Percentiles rank a stretch among this genome's conserved stretches.
Conservation (phyloP, 2,113 vertebrate species). For the Ochotona curzoniae region DNA sequence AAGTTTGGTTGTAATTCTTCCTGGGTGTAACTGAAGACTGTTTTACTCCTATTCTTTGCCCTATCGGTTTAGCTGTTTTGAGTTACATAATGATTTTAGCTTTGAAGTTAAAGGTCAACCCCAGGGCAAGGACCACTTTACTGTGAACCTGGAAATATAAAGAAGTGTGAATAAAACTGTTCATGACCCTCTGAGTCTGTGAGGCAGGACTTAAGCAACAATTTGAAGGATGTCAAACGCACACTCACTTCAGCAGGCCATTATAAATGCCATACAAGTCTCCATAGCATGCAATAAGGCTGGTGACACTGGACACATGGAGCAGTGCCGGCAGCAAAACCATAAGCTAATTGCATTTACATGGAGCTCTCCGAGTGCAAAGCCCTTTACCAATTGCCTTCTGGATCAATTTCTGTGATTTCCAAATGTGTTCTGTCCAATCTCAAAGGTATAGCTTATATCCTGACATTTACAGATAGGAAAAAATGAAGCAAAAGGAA, state of each 20-base stretch:
- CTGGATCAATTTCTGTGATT: neutral
- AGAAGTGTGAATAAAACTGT: conserved; percentile 67
- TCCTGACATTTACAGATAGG: conserved; percentile 1
- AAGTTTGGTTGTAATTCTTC: conserved; percentile 52
- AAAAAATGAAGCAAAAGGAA: neutral
- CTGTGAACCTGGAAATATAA: conserved; percentile 71
- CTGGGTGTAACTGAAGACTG: conserved; percentile 3
- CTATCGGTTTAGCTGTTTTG: conserved; percentile 72
- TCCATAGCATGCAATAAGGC: conserved; percentile 35
- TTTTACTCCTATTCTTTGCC: conserved; percentile 4
- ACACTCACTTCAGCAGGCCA: conserved; percentile 44
- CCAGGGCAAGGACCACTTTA: conserved; percentile 78
- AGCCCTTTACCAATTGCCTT: conserved; percentile 44
- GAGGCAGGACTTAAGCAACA: conserved; percentile 60
- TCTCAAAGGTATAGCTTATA: conserved; percentile 52
- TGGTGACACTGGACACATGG: conserved; percentile 70
- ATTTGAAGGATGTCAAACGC: conserved; percentile 72
- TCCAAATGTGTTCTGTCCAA: conserved; percentile 46
- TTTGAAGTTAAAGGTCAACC: conserved; percentile 81
- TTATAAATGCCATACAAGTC: conserved; percentile 63
- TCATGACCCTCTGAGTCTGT: conserved; percentile 58
- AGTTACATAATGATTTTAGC: conserved; percentile 75
- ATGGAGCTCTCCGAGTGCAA: conserved; percentile 64
- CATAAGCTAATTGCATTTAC: conserved; percentile 66
- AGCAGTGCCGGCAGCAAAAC: conserved; percentile 47